Evolutionary conservation across 2,797 vertebrate species (phyloP), one percentile per base, ranked within the genome.

Genomic region (Dicrostonyx torquatus): DNA sequence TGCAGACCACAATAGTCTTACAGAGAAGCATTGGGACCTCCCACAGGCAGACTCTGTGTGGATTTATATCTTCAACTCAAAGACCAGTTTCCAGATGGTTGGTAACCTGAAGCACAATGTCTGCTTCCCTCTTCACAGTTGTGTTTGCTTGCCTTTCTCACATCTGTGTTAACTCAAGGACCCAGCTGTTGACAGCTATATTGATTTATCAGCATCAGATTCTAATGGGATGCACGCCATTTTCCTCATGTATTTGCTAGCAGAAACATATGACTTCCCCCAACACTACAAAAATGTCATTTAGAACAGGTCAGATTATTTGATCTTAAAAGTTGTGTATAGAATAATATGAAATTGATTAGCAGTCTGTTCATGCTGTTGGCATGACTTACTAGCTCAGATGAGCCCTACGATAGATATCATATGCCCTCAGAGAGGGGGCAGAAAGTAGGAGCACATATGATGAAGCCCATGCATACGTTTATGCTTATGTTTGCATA

Each of bases 111-210:
- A 89, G 58, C 77, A 31, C 11, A 24, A 2, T n/a, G 34, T 70
- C 93, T 58, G 58, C 75, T 73, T 94, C 87, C 84, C 75, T 85
- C 75, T 80, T 26, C 82, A 85, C 22, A 14, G 60, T 50, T 88
- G 37, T 55, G n/a, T 83, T 95, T 94, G 58, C 80, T 87, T 89
- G 88, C 75, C 40, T 53, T 94, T 77, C 31, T 24, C 62, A 95
- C 85, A 92, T 95, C 77, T 96, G 92, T 60, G 24, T 90, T 90
- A 62, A 77, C 90, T 60, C 77, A 45, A 93, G 66, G 53, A 76
- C 58, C 29, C 87, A 95, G 95, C 58, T 97, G 82, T 96, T 93
- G 80, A 75, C 64, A 88, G 58, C 91, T 87, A 22, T 43, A 78
- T 48, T 73, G 80, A 93, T 92, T 90, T 92, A 78, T 60, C 77